These are phyloP conservation scores for Labia minor DNA, from an alignment of 2,888 invertebrate genomes.

Conservation along the genomic window DNA sequence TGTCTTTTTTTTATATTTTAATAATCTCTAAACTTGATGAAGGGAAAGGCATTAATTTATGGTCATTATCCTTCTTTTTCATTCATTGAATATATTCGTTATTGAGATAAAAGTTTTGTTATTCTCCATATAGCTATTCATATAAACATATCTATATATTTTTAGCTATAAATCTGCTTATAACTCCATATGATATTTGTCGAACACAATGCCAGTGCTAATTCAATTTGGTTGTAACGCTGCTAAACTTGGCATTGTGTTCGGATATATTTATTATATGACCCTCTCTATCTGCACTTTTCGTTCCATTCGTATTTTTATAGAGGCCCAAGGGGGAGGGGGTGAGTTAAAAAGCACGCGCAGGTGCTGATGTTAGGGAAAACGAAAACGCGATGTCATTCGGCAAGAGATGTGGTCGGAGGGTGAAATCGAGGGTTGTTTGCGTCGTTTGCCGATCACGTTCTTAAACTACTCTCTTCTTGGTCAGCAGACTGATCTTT, in stretches of 20 bases:
- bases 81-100: no score
- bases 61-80: no score
- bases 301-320: neutral
- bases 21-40: no score
- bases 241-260: conserved; percentile 8
- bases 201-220: neutral
- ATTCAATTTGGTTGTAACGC: neutral
- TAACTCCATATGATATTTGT: neutral
- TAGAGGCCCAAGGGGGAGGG: neutral
- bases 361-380: neutral
- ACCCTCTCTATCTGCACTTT: neutral
- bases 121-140: no score
- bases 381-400: neutral
- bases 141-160: neutral
- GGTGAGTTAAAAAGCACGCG: neutral
- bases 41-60: no score
- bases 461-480: neutral
- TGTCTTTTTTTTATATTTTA: no score
- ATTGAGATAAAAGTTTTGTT: no score
- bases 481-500: neutral
- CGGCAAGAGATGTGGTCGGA: neutral
- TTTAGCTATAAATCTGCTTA: neutral
- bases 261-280: conserved; percentile 7
- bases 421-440: neutral
- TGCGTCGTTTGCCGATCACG: neutral